Conservation (phyloP, 2,888 invertebrate genomes). For the Boloria selene region DNA sequence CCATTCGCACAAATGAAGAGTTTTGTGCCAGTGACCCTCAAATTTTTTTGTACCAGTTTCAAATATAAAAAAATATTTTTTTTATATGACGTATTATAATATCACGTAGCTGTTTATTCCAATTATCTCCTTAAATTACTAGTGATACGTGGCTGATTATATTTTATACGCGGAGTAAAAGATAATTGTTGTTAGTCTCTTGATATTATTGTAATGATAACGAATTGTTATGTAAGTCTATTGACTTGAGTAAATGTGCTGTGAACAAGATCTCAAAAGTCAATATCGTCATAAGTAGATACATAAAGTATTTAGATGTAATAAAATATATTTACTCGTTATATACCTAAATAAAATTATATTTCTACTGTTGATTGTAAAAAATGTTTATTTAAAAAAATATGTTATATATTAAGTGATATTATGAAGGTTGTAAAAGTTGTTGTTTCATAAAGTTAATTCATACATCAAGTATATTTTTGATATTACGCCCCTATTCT, state of each 20-base stretch:
- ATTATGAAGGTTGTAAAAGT: conserved; percentile 7
- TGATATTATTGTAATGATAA: conserved; percentile 9
- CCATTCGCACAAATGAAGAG: no score
- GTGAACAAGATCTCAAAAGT: conserved; percentile 73
- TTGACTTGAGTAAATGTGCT: conserved; percentile 52
- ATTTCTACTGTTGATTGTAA: conserved; percentile 3
- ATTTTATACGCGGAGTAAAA: conserved; percentile 12
- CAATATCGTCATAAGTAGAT: conserved; percentile 27
- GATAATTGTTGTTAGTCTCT: no score
- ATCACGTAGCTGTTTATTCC: conserved; percentile 14
- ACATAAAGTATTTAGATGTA: conserved; percentile 10
- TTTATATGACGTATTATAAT: conserved; percentile 18
- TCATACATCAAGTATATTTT: neutral
- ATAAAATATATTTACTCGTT: conserved; percentile 16
- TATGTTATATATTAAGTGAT: conserved; percentile 1
- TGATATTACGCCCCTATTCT: neutral
- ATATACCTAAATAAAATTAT: conserved; percentile 7
- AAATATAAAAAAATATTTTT: conserved; percentile 9
- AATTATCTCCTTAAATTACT: conserved; percentile 29
- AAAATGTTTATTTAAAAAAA: neutral
- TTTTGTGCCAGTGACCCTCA: no score
- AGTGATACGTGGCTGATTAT: conserved; percentile 19
- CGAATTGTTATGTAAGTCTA: conserved; percentile 22
- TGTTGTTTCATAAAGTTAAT: conserved; percentile 4
- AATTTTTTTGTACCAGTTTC: no score